Evolutionary conservation across 2,888 invertebrate genomes (phyloP), one percentile per base, ranked within the genome.

Genomic region (Erannis defoliaria): DNA sequence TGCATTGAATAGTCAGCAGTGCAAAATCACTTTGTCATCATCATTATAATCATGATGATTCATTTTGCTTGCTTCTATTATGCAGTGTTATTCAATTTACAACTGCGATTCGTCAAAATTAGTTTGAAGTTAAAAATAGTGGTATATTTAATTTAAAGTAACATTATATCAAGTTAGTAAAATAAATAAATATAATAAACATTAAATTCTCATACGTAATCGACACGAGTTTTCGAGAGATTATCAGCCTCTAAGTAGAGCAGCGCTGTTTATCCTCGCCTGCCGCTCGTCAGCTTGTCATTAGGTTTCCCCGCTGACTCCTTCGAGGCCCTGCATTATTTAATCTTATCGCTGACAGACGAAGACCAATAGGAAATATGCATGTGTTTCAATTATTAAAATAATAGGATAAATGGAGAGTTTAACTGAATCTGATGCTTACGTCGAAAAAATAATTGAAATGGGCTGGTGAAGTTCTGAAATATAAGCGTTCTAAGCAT

Each of bases 221-320:
- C 46, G 29, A 46, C 33, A 23, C 6, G 12, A 23, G 26, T 18
- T 48, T 37, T 26, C 10, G 43, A 23, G 10, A 73, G 80, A 82
- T 84, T 84, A 83, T 81, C 78, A 80, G 64, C 74, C 78, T 78
- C 51, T 77, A 85, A 81, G 68, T 84, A 70, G 82, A 73, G 70
- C 81, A 76, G 62, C 65, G 70, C 62, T 77, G 71, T 72, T 74
- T 78, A 81, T 78, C 73, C 76, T 78, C 74, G 75, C 64, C 63
- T 64, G 62, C 68, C 60, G 42, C 35, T 49, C 58, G 56, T 49
- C 63, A 48, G 35, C 40, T 42, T 57, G 55, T 49, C 63, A 42
- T 40, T 54, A 65, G 43, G 57, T 56, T 57, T 35, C 60, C 51
- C 48, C 59, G 60, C 54, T 56, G 60, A 33, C 37, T 61, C 54